Evolutionary conservation across 1,140 invertebrate species (phyloP).

Genomic region (Ditylenchus dipsaci): DNA sequence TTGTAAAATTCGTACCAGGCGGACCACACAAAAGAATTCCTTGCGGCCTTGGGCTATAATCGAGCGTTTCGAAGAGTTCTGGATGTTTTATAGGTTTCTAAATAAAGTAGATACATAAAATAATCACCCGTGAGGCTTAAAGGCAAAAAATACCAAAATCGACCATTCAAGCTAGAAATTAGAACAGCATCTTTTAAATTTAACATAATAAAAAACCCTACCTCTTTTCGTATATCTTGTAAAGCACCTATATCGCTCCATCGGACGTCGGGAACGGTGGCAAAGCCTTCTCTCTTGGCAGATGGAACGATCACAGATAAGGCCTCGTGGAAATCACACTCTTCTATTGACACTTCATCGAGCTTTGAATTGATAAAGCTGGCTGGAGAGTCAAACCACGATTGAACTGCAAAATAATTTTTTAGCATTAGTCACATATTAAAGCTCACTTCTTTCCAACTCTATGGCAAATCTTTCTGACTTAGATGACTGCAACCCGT

Average conservation of each 20-base stretch:
- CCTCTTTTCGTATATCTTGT: constrained; percentile 76
- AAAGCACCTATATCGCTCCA: constrained; percentile 96
- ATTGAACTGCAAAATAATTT: constrained; percentile 21
- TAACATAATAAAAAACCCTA: constrained; percentile 58
- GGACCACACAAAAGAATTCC: constrained; percentile 85
- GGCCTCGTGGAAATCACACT: constrained; percentile 64
- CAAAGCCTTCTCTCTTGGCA: constrained; percentile 90
- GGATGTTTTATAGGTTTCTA: constrained; percentile 82
- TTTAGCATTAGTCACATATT: not conserved
- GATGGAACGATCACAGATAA: constrained; percentile 81
- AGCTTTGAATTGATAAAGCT: constrained; percentile 1
- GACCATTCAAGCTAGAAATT: constrained; percentile 66
- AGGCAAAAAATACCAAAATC: constrained; percentile 69
- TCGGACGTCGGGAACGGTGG: constrained; percentile 89
- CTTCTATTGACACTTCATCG: constrained; percentile 17
- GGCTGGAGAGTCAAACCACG: constrained; percentile 36
- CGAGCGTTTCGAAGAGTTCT: constrained; percentile 72
- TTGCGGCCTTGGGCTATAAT: constrained; percentile 70
- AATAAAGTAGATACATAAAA: constrained; percentile 22
- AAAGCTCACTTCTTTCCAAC: constrained; percentile 33
- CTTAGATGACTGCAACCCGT: constrained; percentile 5
- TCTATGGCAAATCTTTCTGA: constrained; percentile 17
- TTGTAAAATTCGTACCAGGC: constrained; percentile 63
- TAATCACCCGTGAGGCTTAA: not conserved
- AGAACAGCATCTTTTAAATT: too few relatives aligned